These are phyloP conservation scores for Notolabrus celidotus DNA, from an alignment of 2,797 vertebrate species.

Conservation along the genomic window DNA sequence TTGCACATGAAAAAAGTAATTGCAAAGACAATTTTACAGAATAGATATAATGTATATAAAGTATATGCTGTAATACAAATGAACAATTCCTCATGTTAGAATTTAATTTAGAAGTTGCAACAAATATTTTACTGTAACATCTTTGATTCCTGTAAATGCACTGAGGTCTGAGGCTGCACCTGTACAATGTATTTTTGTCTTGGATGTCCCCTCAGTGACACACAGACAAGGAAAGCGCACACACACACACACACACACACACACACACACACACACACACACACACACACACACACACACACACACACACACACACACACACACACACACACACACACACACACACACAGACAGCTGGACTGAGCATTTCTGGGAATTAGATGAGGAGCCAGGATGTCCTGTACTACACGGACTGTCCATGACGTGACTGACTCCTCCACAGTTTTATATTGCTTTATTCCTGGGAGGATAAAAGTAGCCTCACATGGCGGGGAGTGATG, in stretches of 20 bases:
- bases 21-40: too few relatives aligned
- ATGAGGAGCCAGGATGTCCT: constrained; percentile 78
- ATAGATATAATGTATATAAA: too few relatives aligned
- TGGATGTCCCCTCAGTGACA: constrained; percentile 43
- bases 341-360: constrained; percentile 64
- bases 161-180: constrained; percentile 40
- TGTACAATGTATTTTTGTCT: constrained; percentile 54
- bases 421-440: constrained; percentile 51
- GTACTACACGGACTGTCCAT: constrained; percentile 37
- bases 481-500: constrained; percentile 7
- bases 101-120: neutral
- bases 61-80: too few relatives aligned
- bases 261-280: constrained; percentile 49
- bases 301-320: too few relatives aligned
- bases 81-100: too few relatives aligned
- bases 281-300: constrained; percentile 47
- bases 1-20: too few relatives aligned
- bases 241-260: constrained; percentile 26
- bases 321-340: constrained; percentile 16
- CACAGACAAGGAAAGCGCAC: constrained; percentile 22
- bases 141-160: constrained; percentile 15
- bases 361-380: constrained; percentile 71
- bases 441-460: constrained; percentile 35
- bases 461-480: constrained; percentile 23
- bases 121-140: neutral